Evolutionary conservation across 2,797 vertebrate genomes (phyloP), one percentile per base, ranked within the genome.

Genomic region (Clarias laeviceps): DNA sequence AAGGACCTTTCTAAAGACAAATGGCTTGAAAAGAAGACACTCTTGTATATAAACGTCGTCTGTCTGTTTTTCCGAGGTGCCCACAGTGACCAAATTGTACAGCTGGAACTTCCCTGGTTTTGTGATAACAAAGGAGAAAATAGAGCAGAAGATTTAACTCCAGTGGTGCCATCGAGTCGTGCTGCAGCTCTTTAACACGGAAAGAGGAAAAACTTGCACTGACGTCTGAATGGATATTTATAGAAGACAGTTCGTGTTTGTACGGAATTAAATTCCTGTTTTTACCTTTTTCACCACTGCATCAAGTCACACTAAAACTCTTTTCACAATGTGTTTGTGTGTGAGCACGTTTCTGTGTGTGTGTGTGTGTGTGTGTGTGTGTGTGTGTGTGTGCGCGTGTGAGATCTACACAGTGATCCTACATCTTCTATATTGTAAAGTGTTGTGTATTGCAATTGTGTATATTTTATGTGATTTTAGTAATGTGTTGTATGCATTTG

Each of bases 1-100:
- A 78, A 81, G 84, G 57, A 82, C 18, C 34, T 89, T 87, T 77
- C 14, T 0, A 90, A 92, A 92, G 87, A 83, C 70, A 84, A 86
- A 65, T 82, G 22, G 34, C 83, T 50, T 76, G 87, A 68, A 65
- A 72, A 90, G 45, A 82, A 82, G 81, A 76, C 90, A 89, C 90
- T 90, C 88, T 87, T 81, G 87, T 88, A 80, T 88, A 85, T 87
- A 80, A 81, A 64, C 7, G 66, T 84, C 78, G 78, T 88, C 82
- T 90, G 90, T 90, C 90, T 91, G 90, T 91, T 86, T 93, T 89
- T 91, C 83, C 90, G 72, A 80, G 90, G 89, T 90, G 66, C 77
- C 92, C 92, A 93, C 90, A 90, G 90, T 88, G 90, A 92, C 90
- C 91, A 90, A 93, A 18, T 93, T 89, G 92, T 94, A 94, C 90